These are phyloP conservation scores for Rhipidura dahli DNA, from an alignment of 2,113 vertebrate genomes.

Conservation along the genomic window DNA sequence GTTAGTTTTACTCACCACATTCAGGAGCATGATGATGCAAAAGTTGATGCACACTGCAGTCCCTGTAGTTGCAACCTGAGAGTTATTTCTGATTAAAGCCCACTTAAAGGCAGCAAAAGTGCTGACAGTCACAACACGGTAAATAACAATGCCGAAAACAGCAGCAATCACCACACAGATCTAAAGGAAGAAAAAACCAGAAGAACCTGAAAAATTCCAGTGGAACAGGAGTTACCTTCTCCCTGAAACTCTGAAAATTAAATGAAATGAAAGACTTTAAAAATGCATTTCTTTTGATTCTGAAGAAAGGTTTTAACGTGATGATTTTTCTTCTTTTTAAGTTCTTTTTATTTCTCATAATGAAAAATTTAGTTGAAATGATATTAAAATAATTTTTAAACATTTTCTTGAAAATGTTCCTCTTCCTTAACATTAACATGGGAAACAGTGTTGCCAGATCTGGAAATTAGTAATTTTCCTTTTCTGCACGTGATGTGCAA, in stretches of 20 bases:
- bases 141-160: slow-evolving; percentile 93
- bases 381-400: neutral
- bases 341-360: neutral
- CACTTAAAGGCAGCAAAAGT: slow-evolving; percentile 93
- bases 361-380: neutral
- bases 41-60: slow-evolving; percentile 98
- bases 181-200: slow-evolving; percentile 58
- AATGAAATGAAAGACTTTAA: neutral
- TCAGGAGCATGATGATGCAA: slow-evolving; percentile 94
- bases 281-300: neutral
- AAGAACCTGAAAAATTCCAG: neutral
- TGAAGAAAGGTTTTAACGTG: neutral
- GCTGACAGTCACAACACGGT: slow-evolving; percentile 93
- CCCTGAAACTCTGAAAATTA: neutral
- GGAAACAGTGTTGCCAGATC: neutral
- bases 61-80: slow-evolving; percentile 94
- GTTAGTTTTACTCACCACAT: slow-evolving; percentile 81
- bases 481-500: neutral
- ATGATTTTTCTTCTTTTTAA: neutral
- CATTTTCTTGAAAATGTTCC: neutral
- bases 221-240: neutral
- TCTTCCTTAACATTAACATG: neutral
- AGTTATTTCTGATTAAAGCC: slow-evolving; percentile 95
- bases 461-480: neutral
- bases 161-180: slow-evolving; percentile 93